These are phyloP conservation scores for Drosophila eugracilis DNA, from an alignment of 1,140 invertebrate genomes.

Conservation along the genomic window DNA sequence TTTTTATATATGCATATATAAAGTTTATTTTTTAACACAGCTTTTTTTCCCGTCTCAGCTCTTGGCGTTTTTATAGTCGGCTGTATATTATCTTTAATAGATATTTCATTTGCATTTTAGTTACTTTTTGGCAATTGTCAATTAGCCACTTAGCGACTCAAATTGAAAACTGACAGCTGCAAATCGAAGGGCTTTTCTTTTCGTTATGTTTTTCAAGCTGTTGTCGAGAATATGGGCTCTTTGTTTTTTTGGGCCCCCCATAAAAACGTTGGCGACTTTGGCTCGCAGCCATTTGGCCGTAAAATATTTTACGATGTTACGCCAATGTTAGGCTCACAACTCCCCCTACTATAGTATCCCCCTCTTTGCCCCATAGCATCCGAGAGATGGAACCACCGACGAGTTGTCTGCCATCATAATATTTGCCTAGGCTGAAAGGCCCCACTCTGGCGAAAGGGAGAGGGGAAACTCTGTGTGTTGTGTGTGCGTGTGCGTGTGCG, in stretches of 20 bases:
- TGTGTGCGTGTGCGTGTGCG: conserved; percentile 51
- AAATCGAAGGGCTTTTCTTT: conserved; percentile 25
- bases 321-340: conserved; percentile 64
- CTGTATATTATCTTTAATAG: conserved; percentile 52
- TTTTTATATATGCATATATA: conserved; percentile 49
- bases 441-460: conserved; percentile 9
- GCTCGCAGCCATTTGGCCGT: conserved; percentile 66
- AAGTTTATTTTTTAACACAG: conserved; percentile 28
- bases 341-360: conserved; percentile 12
- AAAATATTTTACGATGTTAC: conserved; percentile 83
- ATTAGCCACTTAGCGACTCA: conserved; percentile 48
- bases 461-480: conserved; percentile 6
- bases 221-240: conserved; percentile 19
- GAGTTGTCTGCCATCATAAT: conserved; percentile 76
- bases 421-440: conserved; percentile 69
- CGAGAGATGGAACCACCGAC: conserved; percentile 14
- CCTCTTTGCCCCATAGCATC: not conserved
- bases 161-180: conserved; percentile 47
- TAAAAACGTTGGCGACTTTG: conserved; percentile 72
- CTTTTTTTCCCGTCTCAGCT: conserved; percentile 4
- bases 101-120: conserved; percentile 52
- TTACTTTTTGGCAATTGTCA: conserved; percentile 57
- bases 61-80: conserved; percentile 37
- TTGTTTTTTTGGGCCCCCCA: conserved; percentile 50
- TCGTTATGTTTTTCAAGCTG: not conserved